Evolutionary conservation across 2,797 vertebrate genomes (phyloP), one percentile per base, ranked within the genome.

Genomic region (Cirrhinus mrigala): DNA sequence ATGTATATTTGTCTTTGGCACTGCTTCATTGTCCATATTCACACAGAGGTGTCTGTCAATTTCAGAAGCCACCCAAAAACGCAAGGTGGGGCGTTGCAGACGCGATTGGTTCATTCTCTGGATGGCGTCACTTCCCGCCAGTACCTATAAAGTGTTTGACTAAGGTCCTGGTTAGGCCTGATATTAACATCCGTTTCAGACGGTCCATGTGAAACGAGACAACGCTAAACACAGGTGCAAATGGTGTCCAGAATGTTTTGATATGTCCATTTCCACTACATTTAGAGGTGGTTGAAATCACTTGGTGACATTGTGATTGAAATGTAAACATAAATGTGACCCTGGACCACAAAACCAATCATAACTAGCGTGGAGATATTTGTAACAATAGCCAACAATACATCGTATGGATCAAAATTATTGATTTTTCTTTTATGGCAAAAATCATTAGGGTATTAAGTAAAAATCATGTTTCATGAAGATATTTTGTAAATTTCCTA

Each of bases 1-100:
- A 75, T 78, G 80, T 94, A 92, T 95, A 93, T 96, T 96, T 95
- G 93, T 94, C 94, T 95, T 95, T 94, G 94, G 94, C 92, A 58
- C 92, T 91, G 91, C 93, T 92, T 92, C 93, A 94, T 94, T 95
- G 94, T 95, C 92, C 92, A 90, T 89, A 90, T 92, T 95, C 94
- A 94, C 94, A 95, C 92, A 93, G 93, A 95, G 94, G 94, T 95
- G 89, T 89, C 83, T 33, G 77, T 89, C 83, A 83, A 69, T 83
- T 88, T 80, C 33, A 68, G 15, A 73, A 73, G 29, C 54, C 12
- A 79, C 71, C 62, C 16, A 44, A 37, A 94, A 92, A 94, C 91
- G 91, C 92, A 92, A 93, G 92, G 92, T 93, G 91, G 91, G 77
- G 78, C 82, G 64, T 56, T 78, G 62, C 24, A 60, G 22, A 69